A percentile compares a stretch with the other conserved stretches of the same genome.
phyloP scores from a whole-genome alignment of 2,888 invertebrate species.

The Ophraella communa region DNA sequence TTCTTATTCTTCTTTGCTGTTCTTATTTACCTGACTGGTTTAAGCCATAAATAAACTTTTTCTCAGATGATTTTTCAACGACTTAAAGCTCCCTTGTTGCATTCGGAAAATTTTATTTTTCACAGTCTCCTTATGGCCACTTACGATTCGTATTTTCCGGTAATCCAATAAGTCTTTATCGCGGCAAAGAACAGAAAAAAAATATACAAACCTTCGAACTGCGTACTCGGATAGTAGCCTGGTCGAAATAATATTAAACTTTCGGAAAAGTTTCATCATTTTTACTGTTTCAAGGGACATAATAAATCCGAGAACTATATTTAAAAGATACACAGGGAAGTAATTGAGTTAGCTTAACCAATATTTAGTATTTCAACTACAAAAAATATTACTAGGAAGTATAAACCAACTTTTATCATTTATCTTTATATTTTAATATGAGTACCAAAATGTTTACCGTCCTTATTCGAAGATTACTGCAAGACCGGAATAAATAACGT shows the following conservation, averaged over 20 bases:
- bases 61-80: slow-evolving; percentile 30
- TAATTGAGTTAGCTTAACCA: too few relatives aligned
- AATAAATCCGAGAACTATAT: background rate
- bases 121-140: slow-evolving; percentile 49
- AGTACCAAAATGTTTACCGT: too few relatives aligned
- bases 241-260: slow-evolving; percentile 28
- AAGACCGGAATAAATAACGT: too few relatives aligned
- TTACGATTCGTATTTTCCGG: slow-evolving; percentile 49
- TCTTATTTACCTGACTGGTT: background rate
- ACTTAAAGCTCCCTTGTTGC: slow-evolving; percentile 35
- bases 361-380: too few relatives aligned
- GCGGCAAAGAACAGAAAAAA: slow-evolving; percentile 46
- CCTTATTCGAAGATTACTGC: too few relatives aligned
- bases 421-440: too few relatives aligned
- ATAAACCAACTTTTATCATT: too few relatives aligned
- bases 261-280: background rate
- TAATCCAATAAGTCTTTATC: slow-evolving; percentile 53
- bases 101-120: slow-evolving; percentile 49
- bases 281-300: background rate
- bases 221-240: slow-evolving; percentile 35
- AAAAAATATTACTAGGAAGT: too few relatives aligned
- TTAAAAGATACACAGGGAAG: too few relatives aligned
- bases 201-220: slow-evolving; percentile 41
- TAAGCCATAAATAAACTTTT: slow-evolving; percentile 3
- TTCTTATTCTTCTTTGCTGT: background rate